A percentile compares a stretch with the other conserved stretches of the same genome.
Evolutionary conservation across 2,113 vertebrate species (phyloP).

Genomic region (Girardinichthys multiradiatus): DNA sequence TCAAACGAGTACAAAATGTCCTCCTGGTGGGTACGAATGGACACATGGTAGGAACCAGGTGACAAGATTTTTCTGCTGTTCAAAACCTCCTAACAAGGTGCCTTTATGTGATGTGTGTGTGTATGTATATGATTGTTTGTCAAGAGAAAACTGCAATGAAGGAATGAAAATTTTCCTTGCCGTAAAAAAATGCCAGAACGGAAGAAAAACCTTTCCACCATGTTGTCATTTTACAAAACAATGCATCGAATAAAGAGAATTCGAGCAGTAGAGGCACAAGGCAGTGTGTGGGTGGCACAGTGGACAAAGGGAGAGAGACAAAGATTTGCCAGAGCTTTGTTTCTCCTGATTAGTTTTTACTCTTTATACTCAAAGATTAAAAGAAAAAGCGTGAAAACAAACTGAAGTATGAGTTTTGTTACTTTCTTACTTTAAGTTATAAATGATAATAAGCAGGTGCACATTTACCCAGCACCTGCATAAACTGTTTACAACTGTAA

Average conservation of each 20-base stretch:
- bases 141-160: not conserved
- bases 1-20: not conserved
- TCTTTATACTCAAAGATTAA: not conserved
- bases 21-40: not conserved
- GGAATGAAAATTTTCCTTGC: slow-evolving; percentile 14
- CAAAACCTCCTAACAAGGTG: not conserved
- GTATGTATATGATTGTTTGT: not conserved
- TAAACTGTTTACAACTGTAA: not conserved
- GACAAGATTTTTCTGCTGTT: not conserved
- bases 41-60: not conserved
- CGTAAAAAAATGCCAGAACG: slow-evolving; percentile 18
- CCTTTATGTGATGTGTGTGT: no score
- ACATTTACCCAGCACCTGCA: not conserved
- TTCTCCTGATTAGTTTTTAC: slow-evolving; percentile 27
- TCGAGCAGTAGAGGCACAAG: slow-evolving; percentile 34
- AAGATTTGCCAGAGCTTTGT: slow-evolving; percentile 34
- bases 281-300: slow-evolving; percentile 59
- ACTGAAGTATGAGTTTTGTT: slow-evolving; percentile 9
- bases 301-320: slow-evolving; percentile 52
- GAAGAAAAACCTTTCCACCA: slow-evolving; percentile 40
- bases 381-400: not conserved
- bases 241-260: slow-evolving; percentile 52
- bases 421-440: slow-evolving; percentile 5
- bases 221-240: slow-evolving; percentile 63
- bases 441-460: not conserved